Evolutionary conservation across 2,888 invertebrate species (phyloP).

Genomic region (Ichneumoninae sp.): DNA sequence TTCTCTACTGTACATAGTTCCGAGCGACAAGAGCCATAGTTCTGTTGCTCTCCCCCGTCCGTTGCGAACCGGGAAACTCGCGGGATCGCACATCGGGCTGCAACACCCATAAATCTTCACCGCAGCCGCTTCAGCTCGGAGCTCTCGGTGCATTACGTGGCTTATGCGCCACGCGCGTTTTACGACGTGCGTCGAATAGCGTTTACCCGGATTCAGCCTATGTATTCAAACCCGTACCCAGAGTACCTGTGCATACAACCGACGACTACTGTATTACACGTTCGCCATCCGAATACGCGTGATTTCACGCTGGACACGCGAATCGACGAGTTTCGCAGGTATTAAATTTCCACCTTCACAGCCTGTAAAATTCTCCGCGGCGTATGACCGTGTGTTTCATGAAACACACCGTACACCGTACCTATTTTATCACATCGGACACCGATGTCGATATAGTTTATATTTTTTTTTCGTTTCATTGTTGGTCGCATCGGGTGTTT

Average conservation of each 20-base stretch:
- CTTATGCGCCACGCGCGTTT: slow-evolving; percentile 65
- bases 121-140: slow-evolving; percentile 46
- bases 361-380: slow-evolving; percentile 1
- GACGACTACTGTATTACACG: slow-evolving; percentile 2
- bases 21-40: slow-evolving; percentile 42
- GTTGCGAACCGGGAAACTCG: slow-evolving; percentile 53
- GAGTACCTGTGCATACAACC: slow-evolving; percentile 19
- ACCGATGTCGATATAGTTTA: neutral
- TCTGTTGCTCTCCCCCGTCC: slow-evolving; percentile 51
- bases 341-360: slow-evolving; percentile 12
- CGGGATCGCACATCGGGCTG: slow-evolving; percentile 55
- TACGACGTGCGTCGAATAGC: slow-evolving; percentile 70
- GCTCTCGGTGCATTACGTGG: slow-evolving; percentile 63
- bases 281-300: slow-evolving; percentile 31
- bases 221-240: slow-evolving; percentile 27
- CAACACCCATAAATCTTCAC: slow-evolving; percentile 62
- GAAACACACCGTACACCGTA: neutral
- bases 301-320: slow-evolving; percentile 43
- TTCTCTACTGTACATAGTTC: slow-evolving; percentile 30
- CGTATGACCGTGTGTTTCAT: neutral
- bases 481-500: neutral
- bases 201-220: slow-evolving; percentile 57
- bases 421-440: neutral
- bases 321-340: slow-evolving; percentile 33
- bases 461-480: neutral